Base-by-base conservation (phyloP, 1,140 invertebrate genomes). In the Piezodorus guildinii region DNA sequence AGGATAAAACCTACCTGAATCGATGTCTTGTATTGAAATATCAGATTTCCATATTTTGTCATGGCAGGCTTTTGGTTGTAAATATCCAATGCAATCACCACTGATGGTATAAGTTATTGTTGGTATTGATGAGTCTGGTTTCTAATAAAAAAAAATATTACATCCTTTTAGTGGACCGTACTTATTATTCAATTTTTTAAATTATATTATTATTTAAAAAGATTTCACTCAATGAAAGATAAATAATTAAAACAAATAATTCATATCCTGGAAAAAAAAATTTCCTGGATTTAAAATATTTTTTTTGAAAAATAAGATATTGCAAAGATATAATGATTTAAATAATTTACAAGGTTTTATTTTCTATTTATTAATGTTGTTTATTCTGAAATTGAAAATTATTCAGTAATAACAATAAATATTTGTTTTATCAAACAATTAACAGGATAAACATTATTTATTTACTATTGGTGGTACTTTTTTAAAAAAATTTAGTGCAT, bases 1-100 rank as follows among this genome's bases (percentile, higher is more conserved):
- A 43, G 5, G 8, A 12, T n/a, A 44, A 61, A 17, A 5, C 8
- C 16, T 54, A 65, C 64, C 64, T 62, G 64, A 61, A 43, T 49
- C 46, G 15, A 23, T 19, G 56, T 65, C 64, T 54, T 65, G 64
- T 49, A 62, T 21, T 21, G 39, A 62, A 27, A 65, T 43, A 43
- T 34, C 44, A 17, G 60, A 45, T 54, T 45, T 54, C 64, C 64
- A 65, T 21, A 23, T 39, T 54, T 62, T 65, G 1, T 43, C 59
- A 16, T 52, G n/a, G 39, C 64, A 65, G n/a, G 54, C 34, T 17
- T 46, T 49, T 43, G 64, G 64, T 16, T 23, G 51, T 34, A 46
- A 17, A 23, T 43, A 49, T 23, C 51, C 64, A 21, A 16, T 51
- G 25, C 64, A 65, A 34, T 61, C 60, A 23, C 64, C 60, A 27